Conservation (phyloP, 2,797 vertebrate species). For the Platyrinchus mystaceus region DNA sequence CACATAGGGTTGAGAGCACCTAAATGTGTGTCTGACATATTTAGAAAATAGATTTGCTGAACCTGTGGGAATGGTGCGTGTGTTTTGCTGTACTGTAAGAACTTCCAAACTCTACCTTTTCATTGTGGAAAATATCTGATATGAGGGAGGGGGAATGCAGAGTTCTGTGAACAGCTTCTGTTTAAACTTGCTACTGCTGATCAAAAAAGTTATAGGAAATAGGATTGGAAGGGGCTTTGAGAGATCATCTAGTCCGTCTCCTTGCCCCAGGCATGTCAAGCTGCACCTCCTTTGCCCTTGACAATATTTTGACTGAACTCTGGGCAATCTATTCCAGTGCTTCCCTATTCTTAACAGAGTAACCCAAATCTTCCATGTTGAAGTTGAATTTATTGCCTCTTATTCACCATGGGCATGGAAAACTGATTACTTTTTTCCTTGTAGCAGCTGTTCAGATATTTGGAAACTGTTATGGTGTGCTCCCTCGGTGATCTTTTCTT, state of each 20-base stretch:
- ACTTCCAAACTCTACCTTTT: not conserved
- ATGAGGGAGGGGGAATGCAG: not conserved
- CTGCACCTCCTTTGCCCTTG: not conserved
- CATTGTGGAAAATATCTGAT: not conserved
- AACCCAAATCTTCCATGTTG: not conserved
- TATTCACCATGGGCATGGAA: conserved; percentile 6
- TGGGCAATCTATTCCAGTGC: not conserved
- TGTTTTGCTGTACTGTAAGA: not conserved
- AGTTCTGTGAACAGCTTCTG: not conserved
- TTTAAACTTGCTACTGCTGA: not conserved
- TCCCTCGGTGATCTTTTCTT: not conserved
- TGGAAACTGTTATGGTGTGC: not conserved
- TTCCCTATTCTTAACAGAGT: conserved; percentile 39
- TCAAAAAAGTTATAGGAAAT: not conserved
- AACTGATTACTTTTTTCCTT: conserved; percentile 17
- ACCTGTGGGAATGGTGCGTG: not conserved
- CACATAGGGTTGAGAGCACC: not conserved
- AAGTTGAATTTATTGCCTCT: conserved; percentile 10
- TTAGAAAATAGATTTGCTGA: not conserved
- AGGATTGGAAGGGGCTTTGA: conserved; percentile 8
- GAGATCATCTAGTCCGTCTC: not conserved
- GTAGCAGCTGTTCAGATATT: not conserved
- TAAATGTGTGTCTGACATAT: not conserved
- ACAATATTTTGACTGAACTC: not conserved
- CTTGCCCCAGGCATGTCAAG: not conserved